Conservation (phyloP, 1,140 invertebrate species). For the Orchesella cincta region DNA sequence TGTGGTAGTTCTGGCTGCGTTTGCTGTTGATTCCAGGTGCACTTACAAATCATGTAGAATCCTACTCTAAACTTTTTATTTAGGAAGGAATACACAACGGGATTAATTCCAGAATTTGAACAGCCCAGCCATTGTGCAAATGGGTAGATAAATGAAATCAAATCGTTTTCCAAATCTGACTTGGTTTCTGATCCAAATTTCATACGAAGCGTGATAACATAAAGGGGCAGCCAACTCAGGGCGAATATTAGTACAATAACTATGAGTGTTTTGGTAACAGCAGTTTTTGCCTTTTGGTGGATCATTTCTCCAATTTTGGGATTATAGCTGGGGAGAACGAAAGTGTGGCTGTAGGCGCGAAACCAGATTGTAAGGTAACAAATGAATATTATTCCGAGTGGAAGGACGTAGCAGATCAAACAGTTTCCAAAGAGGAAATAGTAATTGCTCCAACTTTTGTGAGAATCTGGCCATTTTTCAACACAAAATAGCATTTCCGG, state of each 20-base stretch:
- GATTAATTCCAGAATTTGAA: slow-evolving; percentile 57
- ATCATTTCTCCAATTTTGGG: slow-evolving; percentile 37
- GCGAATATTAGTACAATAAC: slow-evolving; percentile 67
- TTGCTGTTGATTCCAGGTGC: too few relatives aligned
- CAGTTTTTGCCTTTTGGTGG: slow-evolving; percentile 53
- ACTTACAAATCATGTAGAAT: too few relatives aligned
- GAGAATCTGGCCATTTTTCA: slow-evolving; percentile 58
- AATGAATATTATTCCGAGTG: slow-evolving; percentile 59
- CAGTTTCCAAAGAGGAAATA: slow-evolving; percentile 64
- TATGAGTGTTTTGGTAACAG: slow-evolving; percentile 67
- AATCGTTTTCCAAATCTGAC: slow-evolving; percentile 51
- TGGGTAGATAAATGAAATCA: slow-evolving; percentile 59
- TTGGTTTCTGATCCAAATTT: slow-evolving; percentile 55
- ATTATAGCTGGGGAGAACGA: slow-evolving; percentile 33
- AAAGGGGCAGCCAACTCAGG: slow-evolving; percentile 68
- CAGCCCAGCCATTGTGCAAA: slow-evolving; percentile 69
- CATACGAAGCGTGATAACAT: slow-evolving; percentile 59
- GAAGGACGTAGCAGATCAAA: slow-evolving; percentile 64
- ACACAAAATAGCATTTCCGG: slow-evolving; percentile 56
- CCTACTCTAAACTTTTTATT: neutral
- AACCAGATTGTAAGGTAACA: slow-evolving; percentile 63
- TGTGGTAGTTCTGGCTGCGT: too few relatives aligned
- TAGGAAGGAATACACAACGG: neutral
- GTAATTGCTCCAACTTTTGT: slow-evolving; percentile 54
- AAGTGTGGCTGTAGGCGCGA: slow-evolving; percentile 54